Conservation (phyloP, 64 coral and sea anemone genomes). For the Actinia tenebrosa region DNA sequence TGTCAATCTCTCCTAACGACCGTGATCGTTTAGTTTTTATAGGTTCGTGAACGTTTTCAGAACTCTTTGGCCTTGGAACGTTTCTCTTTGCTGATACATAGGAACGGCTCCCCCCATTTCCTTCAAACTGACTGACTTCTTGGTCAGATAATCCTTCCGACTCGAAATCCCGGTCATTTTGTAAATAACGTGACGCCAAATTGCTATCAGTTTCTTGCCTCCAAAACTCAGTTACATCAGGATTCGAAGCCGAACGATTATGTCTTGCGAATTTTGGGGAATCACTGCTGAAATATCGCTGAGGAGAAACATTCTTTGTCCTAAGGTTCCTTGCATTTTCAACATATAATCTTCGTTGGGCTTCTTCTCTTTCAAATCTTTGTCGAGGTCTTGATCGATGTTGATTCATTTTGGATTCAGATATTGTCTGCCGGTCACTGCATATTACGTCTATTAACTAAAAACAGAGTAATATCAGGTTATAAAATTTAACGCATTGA, state of each 20-base stretch:
- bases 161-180: not conserved
- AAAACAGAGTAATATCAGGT: not conserved
- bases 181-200: not conserved
- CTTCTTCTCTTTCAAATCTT: not conserved
- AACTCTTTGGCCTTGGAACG: not conserved
- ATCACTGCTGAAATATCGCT: not conserved
- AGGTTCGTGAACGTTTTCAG: not conserved
- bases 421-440: not conserved
- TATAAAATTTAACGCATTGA: not conserved
- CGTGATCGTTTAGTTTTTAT: not conserved
- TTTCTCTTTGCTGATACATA: not conserved
- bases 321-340: not conserved
- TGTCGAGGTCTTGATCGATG: not conserved
- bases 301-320: not conserved
- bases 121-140: not conserved
- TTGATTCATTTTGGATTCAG: not conserved
- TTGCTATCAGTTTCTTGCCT: not conserved
- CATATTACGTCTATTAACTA: not conserved
- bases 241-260: not conserved
- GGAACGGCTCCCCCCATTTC: not conserved
- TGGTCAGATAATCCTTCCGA: not conserved
- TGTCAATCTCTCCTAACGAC: not conserved
- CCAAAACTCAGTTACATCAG: not conserved
- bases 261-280: not conserved
- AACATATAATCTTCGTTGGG: not conserved